Base-by-base conservation (phyloP, 1,140 invertebrate genomes). In the Leptopilina clavipes region DNA sequence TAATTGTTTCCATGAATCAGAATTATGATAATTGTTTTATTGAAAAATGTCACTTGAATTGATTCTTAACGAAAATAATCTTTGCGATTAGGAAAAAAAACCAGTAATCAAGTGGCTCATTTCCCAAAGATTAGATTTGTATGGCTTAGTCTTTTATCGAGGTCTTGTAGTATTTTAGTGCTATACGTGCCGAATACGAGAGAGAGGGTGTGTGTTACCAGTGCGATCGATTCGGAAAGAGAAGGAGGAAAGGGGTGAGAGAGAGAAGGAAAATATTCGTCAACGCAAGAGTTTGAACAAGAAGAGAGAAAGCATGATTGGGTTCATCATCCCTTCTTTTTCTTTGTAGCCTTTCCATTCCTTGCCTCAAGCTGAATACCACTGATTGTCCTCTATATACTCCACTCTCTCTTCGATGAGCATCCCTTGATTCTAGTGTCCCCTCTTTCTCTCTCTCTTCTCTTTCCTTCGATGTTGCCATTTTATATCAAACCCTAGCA, bases 381-480 rank as follows among this genome's bases (percentile, higher is more conserved):
- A 75, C 87, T 89, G 88, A 89, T 90, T 89, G 88, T 89, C 86
- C 86, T 87, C 83, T 74, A n/a, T 52, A 52, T 52, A 78, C 79
- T 83, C 74, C 76, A 70, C 82, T 80, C 79, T 75, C 81, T 77
- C 76, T 80, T 73, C 48, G 11, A 45, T 70, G 70, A 73, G 40
- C 17, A 70, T 74, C 77, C 54, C 59, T 59, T 75, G 22, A 31
- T 71, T 52, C 72, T 45, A 52, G 72, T 54, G 76, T 43, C 77
- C 70, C 73, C 77, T 72, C 54, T 70, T 70, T 78, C 70, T 48
- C 73, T 72, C 70, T 70, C 45, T 75, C 71, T 31, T 45, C 54
- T 70, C 37, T 19, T 25, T 73, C 75, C 44, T 25, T 74, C 70
- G 17, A n/a, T 19, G 75, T 44, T 79, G 70, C 40, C 72, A 44